phyloP scores from a whole-genome alignment of 2,797 vertebrate species.

The Megaceryle alcyon region DNA sequence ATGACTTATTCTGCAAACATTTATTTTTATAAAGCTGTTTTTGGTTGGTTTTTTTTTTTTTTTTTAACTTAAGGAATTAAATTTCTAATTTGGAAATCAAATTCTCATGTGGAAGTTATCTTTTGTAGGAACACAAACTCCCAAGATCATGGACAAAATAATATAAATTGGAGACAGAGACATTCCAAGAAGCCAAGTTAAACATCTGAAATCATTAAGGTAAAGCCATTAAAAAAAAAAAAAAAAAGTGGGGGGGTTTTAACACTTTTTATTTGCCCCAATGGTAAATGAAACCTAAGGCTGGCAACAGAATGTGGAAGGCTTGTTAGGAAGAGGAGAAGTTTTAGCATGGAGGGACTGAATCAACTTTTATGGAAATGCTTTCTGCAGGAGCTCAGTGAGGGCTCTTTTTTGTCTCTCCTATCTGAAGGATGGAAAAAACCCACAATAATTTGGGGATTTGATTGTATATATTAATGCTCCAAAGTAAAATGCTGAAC shows the following conservation, averaged over 20 bases:
- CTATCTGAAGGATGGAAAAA: neutral
- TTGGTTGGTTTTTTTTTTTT: neutral
- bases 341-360: neutral
- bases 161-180: neutral
- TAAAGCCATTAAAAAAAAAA: neutral
- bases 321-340: neutral
- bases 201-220: constrained; percentile 10
- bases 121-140: neutral
- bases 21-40: neutral
- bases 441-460: neutral
- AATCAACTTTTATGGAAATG: neutral
- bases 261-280: neutral
- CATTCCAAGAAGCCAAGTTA: constrained; percentile 2
- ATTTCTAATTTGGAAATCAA: neutral
- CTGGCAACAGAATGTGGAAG: neutral
- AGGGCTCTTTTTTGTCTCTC: neutral
- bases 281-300: neutral
- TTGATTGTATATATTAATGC: neutral
- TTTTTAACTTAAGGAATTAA: neutral
- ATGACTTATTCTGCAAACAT: neutral
- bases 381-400: neutral
- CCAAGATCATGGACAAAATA: neutral
- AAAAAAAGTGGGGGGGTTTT: neutral
- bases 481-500: neutral
- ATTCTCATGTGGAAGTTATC: neutral